Evolutionary conservation across 2,888 invertebrate genomes (phyloP).

Genomic region (Lobophora halterata): DNA sequence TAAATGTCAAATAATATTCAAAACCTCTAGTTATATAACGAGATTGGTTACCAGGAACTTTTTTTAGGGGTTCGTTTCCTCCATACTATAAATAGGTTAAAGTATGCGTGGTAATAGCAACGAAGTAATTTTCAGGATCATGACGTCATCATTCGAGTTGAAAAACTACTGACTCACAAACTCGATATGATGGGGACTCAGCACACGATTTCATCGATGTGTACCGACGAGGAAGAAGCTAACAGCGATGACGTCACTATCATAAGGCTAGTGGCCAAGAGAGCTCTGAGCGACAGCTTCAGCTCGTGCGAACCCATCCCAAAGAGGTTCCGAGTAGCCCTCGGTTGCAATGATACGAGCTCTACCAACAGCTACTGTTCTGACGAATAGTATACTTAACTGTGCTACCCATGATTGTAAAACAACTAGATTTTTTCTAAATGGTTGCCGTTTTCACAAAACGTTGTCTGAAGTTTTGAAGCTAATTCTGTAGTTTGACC

Average conservation of each 20-base stretch:
- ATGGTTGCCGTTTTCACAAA: too few species aligned
- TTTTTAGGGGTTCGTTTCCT: too few species aligned
- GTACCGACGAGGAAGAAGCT: constrained; percentile 55
- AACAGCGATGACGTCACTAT: constrained; percentile 43
- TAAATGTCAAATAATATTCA: too few species aligned
- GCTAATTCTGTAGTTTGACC: too few species aligned
- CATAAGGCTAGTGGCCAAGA: constrained; percentile 47
- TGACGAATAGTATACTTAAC: constrained; percentile 43
- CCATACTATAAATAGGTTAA: too few species aligned
- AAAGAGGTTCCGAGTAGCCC: constrained; percentile 52
- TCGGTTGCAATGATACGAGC: constrained; percentile 48
- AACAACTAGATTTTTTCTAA: too few species aligned
- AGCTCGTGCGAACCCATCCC: constrained; percentile 60
- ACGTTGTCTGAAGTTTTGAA: too few species aligned
- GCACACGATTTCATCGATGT: constrained; percentile 41
- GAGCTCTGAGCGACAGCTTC: constrained; percentile 53
- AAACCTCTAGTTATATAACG: too few species aligned
- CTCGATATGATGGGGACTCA: constrained; percentile 40
- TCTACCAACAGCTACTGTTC: constrained; percentile 57
- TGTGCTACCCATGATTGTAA: too few species aligned
- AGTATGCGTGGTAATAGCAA: background rate
- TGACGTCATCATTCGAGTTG: constrained; percentile 59
- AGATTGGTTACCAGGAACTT: too few species aligned
- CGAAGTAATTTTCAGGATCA: constrained; percentile 46
- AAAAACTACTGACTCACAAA: constrained; percentile 52